These are phyloP conservation scores for Osmerus eperlanus DNA, from an alignment of 2,113 vertebrate species.

Conservation along the genomic window DNA sequence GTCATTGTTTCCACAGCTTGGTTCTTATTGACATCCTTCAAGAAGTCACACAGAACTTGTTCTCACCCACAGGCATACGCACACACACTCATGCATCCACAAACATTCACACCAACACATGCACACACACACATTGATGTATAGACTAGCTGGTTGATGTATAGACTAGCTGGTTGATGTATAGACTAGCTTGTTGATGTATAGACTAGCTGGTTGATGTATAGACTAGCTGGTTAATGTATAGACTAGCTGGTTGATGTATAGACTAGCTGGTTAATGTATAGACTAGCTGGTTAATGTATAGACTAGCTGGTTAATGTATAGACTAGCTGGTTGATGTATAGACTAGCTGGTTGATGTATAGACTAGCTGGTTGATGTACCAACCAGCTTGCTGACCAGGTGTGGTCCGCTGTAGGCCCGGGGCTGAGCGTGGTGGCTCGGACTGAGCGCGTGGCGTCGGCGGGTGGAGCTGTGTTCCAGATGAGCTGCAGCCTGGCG, in stretches of 20 bases:
- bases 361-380: not conserved
- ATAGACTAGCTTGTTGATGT: not conserved
- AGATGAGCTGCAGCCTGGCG: slow-evolving; percentile 86
- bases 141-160: not conserved
- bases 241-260: not conserved
- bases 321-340: not conserved
- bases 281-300: not conserved
- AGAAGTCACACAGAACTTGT: too few relatives aligned
- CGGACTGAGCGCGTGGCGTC: slow-evolving; percentile 78
- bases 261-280: not conserved
- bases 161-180: too few relatives aligned
- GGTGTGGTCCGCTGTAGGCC: slow-evolving; percentile 27
- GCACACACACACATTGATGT: too few relatives aligned
- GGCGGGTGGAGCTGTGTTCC: slow-evolving; percentile 88
- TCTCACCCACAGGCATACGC: not conserved
- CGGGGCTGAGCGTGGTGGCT: slow-evolving; percentile 58
- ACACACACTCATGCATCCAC: not conserved
- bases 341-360: too few relatives aligned
- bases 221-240: not conserved
- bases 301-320: too few relatives aligned
- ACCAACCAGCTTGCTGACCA: not conserved
- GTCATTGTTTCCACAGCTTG: too few relatives aligned
- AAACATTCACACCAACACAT: not conserved
- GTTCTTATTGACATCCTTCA: too few relatives aligned
- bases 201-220: not conserved